These are phyloP conservation scores for Xylota sylvarum DNA, from an alignment of 2,888 invertebrate genomes.

Conservation along the genomic window DNA sequence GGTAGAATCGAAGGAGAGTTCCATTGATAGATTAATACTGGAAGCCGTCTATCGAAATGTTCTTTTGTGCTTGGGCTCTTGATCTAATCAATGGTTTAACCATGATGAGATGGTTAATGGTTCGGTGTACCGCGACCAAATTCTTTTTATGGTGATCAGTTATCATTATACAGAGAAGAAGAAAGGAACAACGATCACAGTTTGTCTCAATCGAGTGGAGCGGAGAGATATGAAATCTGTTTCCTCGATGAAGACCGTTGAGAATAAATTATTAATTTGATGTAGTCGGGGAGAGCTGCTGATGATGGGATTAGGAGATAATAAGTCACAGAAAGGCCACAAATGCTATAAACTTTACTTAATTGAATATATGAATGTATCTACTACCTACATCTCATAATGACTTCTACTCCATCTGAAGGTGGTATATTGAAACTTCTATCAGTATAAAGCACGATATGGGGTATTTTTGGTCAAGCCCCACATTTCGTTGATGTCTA, in stretches of 20 bases:
- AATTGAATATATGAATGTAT: too few relatives aligned
- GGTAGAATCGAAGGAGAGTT: conserved; percentile 31
- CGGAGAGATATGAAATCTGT: conserved; percentile 44
- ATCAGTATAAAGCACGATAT: too few relatives aligned
- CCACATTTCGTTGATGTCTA: too few relatives aligned
- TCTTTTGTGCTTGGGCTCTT: conserved; percentile 46
- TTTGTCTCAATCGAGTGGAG: conserved; percentile 38
- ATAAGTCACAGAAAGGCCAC: conserved; percentile 26
- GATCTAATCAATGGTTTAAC: conserved; percentile 61
- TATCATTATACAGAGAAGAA: conserved; percentile 45
- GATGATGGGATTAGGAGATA: conserved; percentile 31
- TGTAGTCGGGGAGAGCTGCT: conserved; percentile 24
- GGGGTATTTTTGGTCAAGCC: too few relatives aligned
- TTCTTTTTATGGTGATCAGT: conserved; percentile 58
- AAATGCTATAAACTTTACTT: too few relatives aligned
- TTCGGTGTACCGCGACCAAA: conserved; percentile 60
- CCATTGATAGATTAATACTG: conserved; percentile 52
- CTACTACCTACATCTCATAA: too few relatives aligned
- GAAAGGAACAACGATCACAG: not conserved
- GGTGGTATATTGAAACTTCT: too few relatives aligned
- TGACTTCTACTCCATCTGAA: too few relatives aligned
- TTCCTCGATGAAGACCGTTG: conserved; percentile 26
- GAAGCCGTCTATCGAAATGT: conserved; percentile 24
- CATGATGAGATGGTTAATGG: conserved; percentile 62
- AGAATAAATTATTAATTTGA: conserved; percentile 54